A percentile compares a stretch with the other conserved stretches of the same genome.
Evolutionary conservation across 2,113 vertebrate genomes (phyloP).

Genomic region (Cnemophilus loriae): DNA sequence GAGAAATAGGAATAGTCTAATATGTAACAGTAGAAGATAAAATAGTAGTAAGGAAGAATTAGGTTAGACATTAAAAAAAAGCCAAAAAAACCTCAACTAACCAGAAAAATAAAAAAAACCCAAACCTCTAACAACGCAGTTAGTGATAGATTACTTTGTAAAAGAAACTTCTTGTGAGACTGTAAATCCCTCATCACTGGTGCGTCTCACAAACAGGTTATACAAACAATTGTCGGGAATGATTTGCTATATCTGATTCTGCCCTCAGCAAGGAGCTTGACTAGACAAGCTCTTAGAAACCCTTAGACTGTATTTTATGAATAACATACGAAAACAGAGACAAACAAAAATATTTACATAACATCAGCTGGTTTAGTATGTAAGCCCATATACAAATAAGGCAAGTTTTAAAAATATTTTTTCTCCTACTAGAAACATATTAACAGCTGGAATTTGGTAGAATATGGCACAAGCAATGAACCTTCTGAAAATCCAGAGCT

Average conservation of each 20-base stretch:
- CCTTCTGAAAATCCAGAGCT: neutral
- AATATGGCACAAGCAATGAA: neutral
- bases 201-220: neutral
- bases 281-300: neutral
- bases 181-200: neutral
- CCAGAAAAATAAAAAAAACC: neutral
- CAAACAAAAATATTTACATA: neutral
- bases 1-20: neutral
- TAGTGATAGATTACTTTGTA: neutral
- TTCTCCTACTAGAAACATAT: neutral
- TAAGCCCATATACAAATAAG: neutral
- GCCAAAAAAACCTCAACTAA: neutral
- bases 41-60: neutral
- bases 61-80: neutral
- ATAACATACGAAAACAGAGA: neutral
- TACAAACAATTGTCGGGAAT: neutral
- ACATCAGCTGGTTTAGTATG: neutral
- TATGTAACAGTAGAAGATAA: neutral
- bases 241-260: neutral
- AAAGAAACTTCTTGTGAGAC: neutral
- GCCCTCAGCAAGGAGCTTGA: neutral
- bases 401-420: neutral
- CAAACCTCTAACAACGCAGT: neutral
- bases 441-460: neutral
- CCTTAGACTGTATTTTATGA: neutral